Evolutionary conservation across 92 coral and sea anemone species (phyloP).

Genomic region (Pocillopora meandrina): DNA sequence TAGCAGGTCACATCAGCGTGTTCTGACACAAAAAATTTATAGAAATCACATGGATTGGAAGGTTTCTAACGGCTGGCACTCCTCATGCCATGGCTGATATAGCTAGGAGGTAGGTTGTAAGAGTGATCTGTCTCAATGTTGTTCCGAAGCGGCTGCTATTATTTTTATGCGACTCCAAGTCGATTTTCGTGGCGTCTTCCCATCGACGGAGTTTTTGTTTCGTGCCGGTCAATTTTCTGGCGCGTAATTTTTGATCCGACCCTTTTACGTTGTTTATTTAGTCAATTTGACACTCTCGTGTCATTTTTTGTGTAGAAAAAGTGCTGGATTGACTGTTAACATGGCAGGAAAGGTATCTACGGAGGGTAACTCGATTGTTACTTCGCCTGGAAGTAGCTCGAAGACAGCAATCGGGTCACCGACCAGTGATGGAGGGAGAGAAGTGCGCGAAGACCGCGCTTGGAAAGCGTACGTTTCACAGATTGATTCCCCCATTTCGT

Average conservation of each 20-base stretch:
- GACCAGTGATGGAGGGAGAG: slow-evolving; percentile 47
- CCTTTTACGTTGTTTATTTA: not conserved
- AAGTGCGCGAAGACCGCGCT: slow-evolving; percentile 87
- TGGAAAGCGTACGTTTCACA: slow-evolving; percentile 97
- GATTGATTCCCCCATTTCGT: slow-evolving; percentile 84
- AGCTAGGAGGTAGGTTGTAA: slow-evolving; percentile 15
- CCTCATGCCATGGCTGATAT: slow-evolving; percentile 50
- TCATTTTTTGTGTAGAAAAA: slow-evolving; percentile 57
- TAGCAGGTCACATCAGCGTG: slow-evolving; percentile 34
- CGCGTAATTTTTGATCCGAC: slow-evolving; percentile 34
- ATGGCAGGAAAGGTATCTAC: slow-evolving; percentile 72
- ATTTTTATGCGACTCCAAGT: not conserved
- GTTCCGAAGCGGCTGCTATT: not conserved
- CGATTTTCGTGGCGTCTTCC: slow-evolving; percentile 9
- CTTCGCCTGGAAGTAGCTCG: slow-evolving; percentile 69
- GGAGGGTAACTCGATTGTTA: slow-evolving; percentile 72
- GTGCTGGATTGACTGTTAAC: slow-evolving; percentile 49
- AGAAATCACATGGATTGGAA: slow-evolving; percentile 43
- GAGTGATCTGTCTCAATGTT: not conserved
- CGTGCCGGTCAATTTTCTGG: not conserved
- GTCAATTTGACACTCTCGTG: not conserved
- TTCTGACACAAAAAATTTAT: not conserved
- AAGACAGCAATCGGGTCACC: slow-evolving; percentile 50
- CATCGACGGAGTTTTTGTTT: slow-evolving; percentile 35
- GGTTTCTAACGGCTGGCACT: slow-evolving; percentile 42